Percentiles rank a stretch among this genome's conserved stretches.
Conservation (phyloP, 2,797 vertebrate species). For the Hydrocynus forskahlii region DNA sequence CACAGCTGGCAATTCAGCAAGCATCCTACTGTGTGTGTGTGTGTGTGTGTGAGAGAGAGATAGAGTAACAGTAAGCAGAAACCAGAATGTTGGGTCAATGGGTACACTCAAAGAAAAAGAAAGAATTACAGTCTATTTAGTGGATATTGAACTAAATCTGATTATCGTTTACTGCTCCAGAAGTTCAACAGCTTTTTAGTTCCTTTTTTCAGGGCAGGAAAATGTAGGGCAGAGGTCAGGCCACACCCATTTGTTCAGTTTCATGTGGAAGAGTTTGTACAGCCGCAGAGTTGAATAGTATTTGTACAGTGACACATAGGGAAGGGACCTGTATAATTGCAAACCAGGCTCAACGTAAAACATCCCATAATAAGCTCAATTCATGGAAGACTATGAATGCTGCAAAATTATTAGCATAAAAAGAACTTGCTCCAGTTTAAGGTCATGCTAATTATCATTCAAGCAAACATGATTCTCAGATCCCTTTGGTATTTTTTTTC, state of each 20-base stretch:
- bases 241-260: conserved; percentile 20
- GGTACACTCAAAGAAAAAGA: conserved; percentile 18
- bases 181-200: conserved; percentile 22
- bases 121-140: background rate
- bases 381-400: conserved; percentile 35
- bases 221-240: conserved; percentile 50
- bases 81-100: conserved; percentile 18
- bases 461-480: background rate
- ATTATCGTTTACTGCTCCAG: background rate
- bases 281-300: conserved; percentile 34
- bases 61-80: background rate
- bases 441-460: conserved; percentile 35
- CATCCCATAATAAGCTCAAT: background rate
- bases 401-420: background rate
- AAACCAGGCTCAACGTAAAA: conserved; percentile 19
- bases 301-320: conserved; percentile 51
- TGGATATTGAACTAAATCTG: background rate
- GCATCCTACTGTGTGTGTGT: conserved; percentile 43
- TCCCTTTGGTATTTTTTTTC: conserved; percentile 24
- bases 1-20: conserved; percentile 34
- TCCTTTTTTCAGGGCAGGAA: conserved; percentile 13
- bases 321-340: conserved; percentile 23
- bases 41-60: conserved; percentile 6
- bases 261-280: conserved; percentile 18
- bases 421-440: conserved; percentile 9